Evolutionary conservation across 2,797 vertebrate species (phyloP).

Genomic region (Cynodonichthys magdalenae): DNA sequence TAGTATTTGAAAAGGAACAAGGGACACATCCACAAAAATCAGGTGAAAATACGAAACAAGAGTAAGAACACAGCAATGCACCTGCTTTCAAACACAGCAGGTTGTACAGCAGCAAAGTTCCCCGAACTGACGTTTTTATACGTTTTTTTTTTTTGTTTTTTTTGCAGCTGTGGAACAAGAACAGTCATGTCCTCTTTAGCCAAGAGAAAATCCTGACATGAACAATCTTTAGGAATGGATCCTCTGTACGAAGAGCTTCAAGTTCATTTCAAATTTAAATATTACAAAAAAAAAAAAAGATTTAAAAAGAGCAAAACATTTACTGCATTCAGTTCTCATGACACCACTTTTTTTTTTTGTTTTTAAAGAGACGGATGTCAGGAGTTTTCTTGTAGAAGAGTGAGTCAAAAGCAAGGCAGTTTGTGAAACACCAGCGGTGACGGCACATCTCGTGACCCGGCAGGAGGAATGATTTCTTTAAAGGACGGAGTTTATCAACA

Average conservation of each 20-base stretch:
- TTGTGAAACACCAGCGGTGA: constrained; percentile 73
- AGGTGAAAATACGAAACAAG: constrained; percentile 74
- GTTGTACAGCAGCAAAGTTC: constrained; percentile 83
- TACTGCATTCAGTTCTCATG: constrained; percentile 42
- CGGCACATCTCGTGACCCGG: constrained; percentile 66
- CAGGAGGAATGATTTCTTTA: constrained; percentile 79
- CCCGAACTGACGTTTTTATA: constrained; percentile 21
- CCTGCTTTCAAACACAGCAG: constrained; percentile 69
- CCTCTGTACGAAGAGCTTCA: constrained; percentile 65
- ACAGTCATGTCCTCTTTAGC: constrained; percentile 79
- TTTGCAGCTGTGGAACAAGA: constrained; percentile 71
- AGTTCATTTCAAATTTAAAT: constrained; percentile 69
- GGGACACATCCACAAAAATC: constrained; percentile 65
- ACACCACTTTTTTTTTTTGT: constrained; percentile 29
- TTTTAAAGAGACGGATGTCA: constrained; percentile 55
- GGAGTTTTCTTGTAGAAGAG: constrained; percentile 78
- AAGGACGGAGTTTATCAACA: constrained; percentile 73
- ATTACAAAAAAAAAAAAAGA: constrained; percentile 40
- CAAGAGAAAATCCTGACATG: constrained; percentile 74
- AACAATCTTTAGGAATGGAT: constrained; percentile 69
- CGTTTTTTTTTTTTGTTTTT: constrained; percentile 44
- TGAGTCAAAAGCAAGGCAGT: constrained; percentile 74
- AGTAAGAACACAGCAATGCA: constrained; percentile 80
- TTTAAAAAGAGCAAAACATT: constrained; percentile 33
- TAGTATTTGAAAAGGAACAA: constrained; percentile 63